Evolutionary conservation across 2,113 vertebrate species (phyloP).

Genomic region (Mustela nigripes): DNA sequence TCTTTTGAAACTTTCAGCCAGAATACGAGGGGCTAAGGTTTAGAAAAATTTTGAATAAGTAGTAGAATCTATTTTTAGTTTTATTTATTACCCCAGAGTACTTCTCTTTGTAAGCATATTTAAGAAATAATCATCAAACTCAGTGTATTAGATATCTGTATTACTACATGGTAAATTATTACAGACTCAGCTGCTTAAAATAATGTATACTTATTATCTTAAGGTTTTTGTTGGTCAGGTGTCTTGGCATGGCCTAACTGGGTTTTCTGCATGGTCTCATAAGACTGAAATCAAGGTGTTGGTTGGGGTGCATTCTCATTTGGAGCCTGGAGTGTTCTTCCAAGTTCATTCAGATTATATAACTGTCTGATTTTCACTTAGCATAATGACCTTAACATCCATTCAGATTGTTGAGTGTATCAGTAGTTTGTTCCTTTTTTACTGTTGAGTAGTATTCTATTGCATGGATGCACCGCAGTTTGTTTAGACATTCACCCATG

Average conservation of each 20-base stretch:
- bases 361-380: neutral
- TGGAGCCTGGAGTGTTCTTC: neutral
- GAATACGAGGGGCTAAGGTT: neutral
- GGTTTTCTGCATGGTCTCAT: neutral
- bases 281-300: neutral
- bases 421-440: neutral
- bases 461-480: neutral
- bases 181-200: neutral
- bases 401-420: neutral
- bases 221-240: neutral
- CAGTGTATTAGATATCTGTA: neutral
- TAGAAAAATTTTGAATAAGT: neutral
- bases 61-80: conserved; percentile 6
- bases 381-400: neutral
- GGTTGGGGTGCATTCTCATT: neutral
- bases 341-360: neutral
- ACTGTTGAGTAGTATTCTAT: neutral
- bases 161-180: neutral
- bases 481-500: neutral
- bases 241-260: neutral
- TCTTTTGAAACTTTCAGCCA: neutral
- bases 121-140: conserved; percentile 32
- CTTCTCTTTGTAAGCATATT: conserved; percentile 36
- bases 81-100: neutral
- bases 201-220: neutral